Conservation (phyloP, 2,888 invertebrate genomes). For the Sinhomidia bicolor region DNA sequence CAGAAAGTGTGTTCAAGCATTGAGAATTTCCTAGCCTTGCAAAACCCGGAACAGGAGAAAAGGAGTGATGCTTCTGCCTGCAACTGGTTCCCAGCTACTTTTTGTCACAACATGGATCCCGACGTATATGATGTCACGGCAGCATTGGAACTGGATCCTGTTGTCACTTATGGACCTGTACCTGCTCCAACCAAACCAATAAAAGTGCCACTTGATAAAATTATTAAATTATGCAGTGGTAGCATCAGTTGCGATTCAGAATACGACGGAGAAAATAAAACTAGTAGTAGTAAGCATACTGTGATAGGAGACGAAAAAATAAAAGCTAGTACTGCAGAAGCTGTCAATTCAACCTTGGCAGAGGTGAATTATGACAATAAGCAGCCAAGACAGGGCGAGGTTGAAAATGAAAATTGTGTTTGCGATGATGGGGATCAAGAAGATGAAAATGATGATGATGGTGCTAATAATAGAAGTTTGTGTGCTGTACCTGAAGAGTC, state of each 20-base stretch:
- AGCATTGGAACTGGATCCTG: slow-evolving; percentile 70
- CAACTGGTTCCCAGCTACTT: slow-evolving; percentile 73
- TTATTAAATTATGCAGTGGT: slow-evolving; percentile 17
- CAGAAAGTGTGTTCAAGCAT: slow-evolving; percentile 48
- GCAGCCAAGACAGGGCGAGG: slow-evolving; percentile 1
- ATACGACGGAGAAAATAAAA: background rate
- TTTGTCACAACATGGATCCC: slow-evolving; percentile 73
- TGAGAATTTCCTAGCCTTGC: slow-evolving; percentile 47
- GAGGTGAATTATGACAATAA: background rate
- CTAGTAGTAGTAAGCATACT: background rate
- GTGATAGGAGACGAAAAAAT: slow-evolving; percentile 36
- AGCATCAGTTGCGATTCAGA: background rate
- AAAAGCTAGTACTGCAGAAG: background rate
- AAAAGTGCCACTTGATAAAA: slow-evolving; percentile 47
- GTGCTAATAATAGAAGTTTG: background rate
- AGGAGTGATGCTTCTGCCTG: slow-evolving; percentile 26
- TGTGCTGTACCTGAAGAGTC: slow-evolving; percentile 58
- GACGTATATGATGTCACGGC: slow-evolving; percentile 73
- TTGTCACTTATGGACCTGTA: slow-evolving; percentile 74
- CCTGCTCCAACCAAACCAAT: slow-evolving; percentile 35
- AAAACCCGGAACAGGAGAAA: background rate
- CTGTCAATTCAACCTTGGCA: background rate
- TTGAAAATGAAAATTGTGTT: background rate
- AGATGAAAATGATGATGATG: slow-evolving; percentile 2
- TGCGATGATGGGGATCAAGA: background rate